Percentiles rank a stretch among this genome's conserved stretches.
These are phyloP conservation scores for Hyposoter didymator DNA, from an alignment of 2,888 invertebrate species.

Conservation along the genomic window DNA sequence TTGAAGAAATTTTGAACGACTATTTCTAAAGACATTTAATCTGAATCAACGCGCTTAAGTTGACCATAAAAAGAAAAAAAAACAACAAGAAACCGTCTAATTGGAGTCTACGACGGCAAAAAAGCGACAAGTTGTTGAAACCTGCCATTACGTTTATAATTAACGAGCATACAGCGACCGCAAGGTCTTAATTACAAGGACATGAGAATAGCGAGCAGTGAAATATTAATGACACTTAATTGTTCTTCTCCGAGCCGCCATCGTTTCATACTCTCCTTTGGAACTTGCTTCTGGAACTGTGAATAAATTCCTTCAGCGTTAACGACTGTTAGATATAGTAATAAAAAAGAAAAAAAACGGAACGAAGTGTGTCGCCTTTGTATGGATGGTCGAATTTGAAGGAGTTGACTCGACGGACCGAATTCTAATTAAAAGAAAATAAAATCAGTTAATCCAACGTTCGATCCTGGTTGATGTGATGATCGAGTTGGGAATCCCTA, in stretches of 20 bases:
- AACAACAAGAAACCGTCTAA: conserved; percentile 28
- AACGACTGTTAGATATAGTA: conserved; percentile 36
- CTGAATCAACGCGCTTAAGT: background rate
- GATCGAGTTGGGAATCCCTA: conserved; percentile 31
- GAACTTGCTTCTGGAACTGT: conserved; percentile 25
- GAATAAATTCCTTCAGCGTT: conserved; percentile 59
- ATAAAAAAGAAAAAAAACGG: background rate
- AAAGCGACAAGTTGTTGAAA: conserved; percentile 53
- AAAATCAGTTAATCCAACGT: conserved; percentile 44
- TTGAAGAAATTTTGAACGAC: background rate
- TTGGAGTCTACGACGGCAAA: conserved; percentile 45
- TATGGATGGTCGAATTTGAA: conserved; percentile 54
- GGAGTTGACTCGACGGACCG: conserved; percentile 40
- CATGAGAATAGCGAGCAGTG: conserved; percentile 56
- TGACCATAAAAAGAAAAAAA: conserved; percentile 20
- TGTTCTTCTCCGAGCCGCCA: conserved; percentile 54
- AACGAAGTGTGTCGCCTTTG: conserved; percentile 41
- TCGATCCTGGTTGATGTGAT: background rate
- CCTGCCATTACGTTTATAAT: conserved; percentile 31
- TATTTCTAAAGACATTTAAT: background rate
- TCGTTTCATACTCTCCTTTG: conserved; percentile 39
- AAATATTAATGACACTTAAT: conserved; percentile 66
- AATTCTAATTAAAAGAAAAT: conserved; percentile 41
- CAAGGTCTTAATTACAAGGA: conserved; percentile 58
- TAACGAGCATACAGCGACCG: conserved; percentile 27